Evolutionary conservation across 2,888 invertebrate genomes (phyloP).

Genomic region (Aleiodes leptofemur): DNA sequence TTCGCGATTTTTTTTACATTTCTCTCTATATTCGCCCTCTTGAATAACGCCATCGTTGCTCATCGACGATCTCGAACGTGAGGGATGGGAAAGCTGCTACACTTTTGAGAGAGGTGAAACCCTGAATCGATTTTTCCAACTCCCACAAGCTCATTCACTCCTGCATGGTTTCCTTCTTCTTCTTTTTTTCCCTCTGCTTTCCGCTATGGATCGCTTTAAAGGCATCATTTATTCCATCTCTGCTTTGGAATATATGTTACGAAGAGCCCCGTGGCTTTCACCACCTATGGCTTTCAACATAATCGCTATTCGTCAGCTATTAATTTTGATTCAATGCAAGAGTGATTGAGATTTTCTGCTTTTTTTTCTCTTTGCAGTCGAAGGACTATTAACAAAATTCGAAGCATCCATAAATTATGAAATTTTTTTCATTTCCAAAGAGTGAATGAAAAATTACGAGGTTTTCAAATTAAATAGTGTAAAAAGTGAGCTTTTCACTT

Average conservation of each 20-base stretch:
- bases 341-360: too few species aligned
- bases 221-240: conserved; percentile 35
- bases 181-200: conserved; percentile 21
- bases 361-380: neutral
- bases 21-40: conserved; percentile 19
- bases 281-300: neutral
- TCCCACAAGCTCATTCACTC: neutral
- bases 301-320: conserved; percentile 4
- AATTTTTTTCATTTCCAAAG: neutral
- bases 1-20: neutral
- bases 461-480: conserved; percentile 5
- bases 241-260: neutral
- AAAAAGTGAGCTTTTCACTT: conserved; percentile 53
- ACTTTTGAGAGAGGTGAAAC: conserved; percentile 3
- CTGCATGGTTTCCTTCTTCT: neutral
- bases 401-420: neutral
- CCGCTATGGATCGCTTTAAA: conserved; percentile 28
- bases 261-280: neutral
- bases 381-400: conserved; percentile 18
- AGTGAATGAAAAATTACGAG: neutral
- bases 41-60: conserved; percentile 46
- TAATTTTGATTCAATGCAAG: neutral
- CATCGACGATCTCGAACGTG: conserved; percentile 40
- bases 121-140: conserved; percentile 28
- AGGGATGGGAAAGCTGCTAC: conserved; percentile 34